These are phyloP conservation scores for Drosophila aff. DNA, from an alignment of 1,140 invertebrate species.

Conservation along the genomic window DNA sequence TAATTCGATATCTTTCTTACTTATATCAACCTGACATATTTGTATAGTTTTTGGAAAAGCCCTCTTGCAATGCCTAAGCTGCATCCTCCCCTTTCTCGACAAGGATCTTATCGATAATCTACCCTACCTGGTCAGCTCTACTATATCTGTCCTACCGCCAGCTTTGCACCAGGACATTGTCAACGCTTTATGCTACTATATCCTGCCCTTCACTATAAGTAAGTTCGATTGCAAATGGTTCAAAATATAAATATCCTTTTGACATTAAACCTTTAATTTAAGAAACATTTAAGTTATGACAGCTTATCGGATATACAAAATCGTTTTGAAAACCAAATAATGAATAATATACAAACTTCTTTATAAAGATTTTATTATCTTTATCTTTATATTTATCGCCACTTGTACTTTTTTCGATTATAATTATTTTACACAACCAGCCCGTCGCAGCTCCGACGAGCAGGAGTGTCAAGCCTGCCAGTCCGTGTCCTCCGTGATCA, in stretches of 20 bases:
- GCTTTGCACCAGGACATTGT: constrained; percentile 97
- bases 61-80: constrained; percentile 95
- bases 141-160: constrained; percentile 95
- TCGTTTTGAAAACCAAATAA: too few species aligned
- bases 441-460: constrained; percentile 88
- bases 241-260: too few species aligned
- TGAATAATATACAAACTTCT: not conserved
- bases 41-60: constrained; percentile 95
- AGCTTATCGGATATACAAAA: too few species aligned
- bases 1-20: not conserved
- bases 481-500: constrained; percentile 97
- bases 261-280: too few species aligned
- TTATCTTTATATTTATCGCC: not conserved
- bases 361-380: not conserved
- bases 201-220: constrained; percentile 98
- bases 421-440: constrained; percentile 78
- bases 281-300: too few species aligned
- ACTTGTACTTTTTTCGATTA: not conserved
- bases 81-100: constrained; percentile 97
- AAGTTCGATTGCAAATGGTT: constrained; percentile 62
- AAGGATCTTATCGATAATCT: constrained; percentile 97
- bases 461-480: constrained; percentile 94
- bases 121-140: constrained; percentile 96
- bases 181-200: constrained; percentile 97
- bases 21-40: not conserved